Percentiles rank a stretch among this genome's conserved stretches.
These are phyloP conservation scores for Diplolepis rosae DNA, from an alignment of 2,888 invertebrate genomes.

Conservation along the genomic window DNA sequence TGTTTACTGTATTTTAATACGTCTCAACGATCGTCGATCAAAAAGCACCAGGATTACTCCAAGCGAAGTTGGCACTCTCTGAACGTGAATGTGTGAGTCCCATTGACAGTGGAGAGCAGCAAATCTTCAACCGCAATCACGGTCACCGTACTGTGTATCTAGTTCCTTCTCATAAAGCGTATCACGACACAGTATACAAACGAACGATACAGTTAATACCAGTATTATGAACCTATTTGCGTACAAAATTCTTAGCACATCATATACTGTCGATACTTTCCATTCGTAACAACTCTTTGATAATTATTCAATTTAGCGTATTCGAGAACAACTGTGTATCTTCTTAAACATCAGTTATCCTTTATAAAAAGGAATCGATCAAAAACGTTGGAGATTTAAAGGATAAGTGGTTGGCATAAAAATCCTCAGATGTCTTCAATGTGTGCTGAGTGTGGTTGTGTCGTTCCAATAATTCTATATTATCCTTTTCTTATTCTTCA, in stretches of 20 bases:
- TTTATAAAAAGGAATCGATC: conserved; percentile 51
- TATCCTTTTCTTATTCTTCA: conserved; percentile 64
- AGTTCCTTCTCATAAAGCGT: conserved; percentile 45
- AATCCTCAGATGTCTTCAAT: conserved; percentile 93
- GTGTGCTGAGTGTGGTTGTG: conserved; percentile 89
- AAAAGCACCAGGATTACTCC: conserved; percentile 47
- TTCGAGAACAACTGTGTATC: conserved; percentile 61
- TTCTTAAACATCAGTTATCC: conserved; percentile 68
- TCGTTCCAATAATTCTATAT: conserved; percentile 66
- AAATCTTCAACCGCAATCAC: conserved; percentile 38
- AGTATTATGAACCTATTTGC: conserved; percentile 56
- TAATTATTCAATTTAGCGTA: conserved; percentile 22
- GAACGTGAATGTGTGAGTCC: conserved; percentile 1
- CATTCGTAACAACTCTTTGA: conserved; percentile 40
- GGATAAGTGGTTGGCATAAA: conserved; percentile 76
- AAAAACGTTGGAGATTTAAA: conserved; percentile 58
- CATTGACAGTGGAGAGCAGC: conserved; percentile 21
- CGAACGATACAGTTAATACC: conserved; percentile 63
- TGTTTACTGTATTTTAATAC: conserved; percentile 45
- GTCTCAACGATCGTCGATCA: conserved; percentile 53
- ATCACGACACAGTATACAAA: conserved; percentile 56
- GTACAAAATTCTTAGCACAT: conserved; percentile 67
- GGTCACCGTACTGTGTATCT: conserved; percentile 38
- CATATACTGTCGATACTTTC: conserved; percentile 65
- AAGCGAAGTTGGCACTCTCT: conserved; percentile 46